A percentile compares a stretch with the other conserved stretches of the same genome.
These are phyloP conservation scores for Bombus breviceps DNA, from an alignment of 1,140 invertebrate genomes.

Conservation along the genomic window DNA sequence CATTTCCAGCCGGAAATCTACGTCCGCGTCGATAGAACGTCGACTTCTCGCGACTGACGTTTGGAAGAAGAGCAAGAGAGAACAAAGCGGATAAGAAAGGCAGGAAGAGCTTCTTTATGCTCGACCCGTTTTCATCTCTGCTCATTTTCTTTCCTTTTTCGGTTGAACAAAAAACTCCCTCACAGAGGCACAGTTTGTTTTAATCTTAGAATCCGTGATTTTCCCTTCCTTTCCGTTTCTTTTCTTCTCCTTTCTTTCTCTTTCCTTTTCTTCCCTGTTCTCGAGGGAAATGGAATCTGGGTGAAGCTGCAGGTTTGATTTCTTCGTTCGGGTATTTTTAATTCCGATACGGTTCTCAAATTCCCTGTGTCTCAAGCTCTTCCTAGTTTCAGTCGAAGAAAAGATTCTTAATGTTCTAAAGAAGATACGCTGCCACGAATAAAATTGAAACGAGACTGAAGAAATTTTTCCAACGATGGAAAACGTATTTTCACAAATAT, in stretches of 20 bases:
- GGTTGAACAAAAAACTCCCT: neutral
- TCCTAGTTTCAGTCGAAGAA: neutral
- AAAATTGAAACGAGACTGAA: too few species aligned
- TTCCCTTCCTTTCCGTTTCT: too few species aligned
- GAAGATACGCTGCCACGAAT: too few species aligned
- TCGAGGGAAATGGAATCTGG: neutral
- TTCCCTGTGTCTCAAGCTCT: neutral
- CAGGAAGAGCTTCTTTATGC: slow-evolving; percentile 33
- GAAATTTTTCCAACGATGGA: too few species aligned
- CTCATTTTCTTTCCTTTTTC: neutral
- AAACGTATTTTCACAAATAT: too few species aligned
- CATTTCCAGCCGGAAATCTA: slow-evolving; percentile 7
- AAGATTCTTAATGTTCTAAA: neutral
- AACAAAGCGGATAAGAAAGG: slow-evolving; percentile 4
- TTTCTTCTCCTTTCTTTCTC: too few species aligned
- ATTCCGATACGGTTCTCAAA: neutral
- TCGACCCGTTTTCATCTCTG: neutral
- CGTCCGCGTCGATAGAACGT: neutral
- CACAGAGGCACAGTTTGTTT: neutral
- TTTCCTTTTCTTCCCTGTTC: too few species aligned
- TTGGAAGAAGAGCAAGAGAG: neutral
- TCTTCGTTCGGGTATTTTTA: neutral
- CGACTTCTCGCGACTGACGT: neutral
- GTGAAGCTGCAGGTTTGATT: neutral
- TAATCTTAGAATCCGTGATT: neutral